Percentiles rank a stretch among this genome's conserved stretches.
phyloP scores from a whole-genome alignment of 2,113 vertebrate species.

The Delphinus delphis region DNA sequence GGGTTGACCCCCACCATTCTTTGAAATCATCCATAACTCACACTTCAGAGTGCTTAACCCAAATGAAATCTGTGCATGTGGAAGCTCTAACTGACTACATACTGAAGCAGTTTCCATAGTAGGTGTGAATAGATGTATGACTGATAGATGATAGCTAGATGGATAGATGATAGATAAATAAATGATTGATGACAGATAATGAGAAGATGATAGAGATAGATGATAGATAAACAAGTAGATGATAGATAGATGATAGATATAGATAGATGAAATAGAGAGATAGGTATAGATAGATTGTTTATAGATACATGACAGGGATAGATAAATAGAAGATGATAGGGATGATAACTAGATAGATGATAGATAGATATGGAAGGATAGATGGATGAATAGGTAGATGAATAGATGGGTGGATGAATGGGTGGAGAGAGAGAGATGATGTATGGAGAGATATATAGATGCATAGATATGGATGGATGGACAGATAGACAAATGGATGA shows the following conservation, averaged over 20 bases:
- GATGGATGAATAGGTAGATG: no score
- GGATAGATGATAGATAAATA: no score
- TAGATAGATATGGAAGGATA: not conserved
- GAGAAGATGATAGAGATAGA: no score
- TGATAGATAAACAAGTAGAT: not conserved
- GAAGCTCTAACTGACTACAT: not conserved
- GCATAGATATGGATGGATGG: no score
- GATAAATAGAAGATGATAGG: no score
- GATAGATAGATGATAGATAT: not conserved
- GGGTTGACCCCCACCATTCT: not conserved
- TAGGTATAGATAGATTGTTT: no score
- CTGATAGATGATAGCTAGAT: not conserved
- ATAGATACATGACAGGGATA: no score
- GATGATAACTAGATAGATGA: rapidly evolving
- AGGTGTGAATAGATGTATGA: not conserved
- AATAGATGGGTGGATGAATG: not conserved
- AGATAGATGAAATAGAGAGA: no score
- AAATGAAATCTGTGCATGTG: not conserved
- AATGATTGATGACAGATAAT: no score
- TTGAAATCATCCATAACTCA: not conserved
- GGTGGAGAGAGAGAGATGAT: not conserved
- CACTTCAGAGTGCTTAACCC: not conserved
- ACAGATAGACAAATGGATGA: not conserved
- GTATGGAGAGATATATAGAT: not conserved
- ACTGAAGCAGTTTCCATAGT: not conserved